Conservation (phyloP, 2,888 invertebrate genomes). For the Chromoteleia sp. region DNA sequence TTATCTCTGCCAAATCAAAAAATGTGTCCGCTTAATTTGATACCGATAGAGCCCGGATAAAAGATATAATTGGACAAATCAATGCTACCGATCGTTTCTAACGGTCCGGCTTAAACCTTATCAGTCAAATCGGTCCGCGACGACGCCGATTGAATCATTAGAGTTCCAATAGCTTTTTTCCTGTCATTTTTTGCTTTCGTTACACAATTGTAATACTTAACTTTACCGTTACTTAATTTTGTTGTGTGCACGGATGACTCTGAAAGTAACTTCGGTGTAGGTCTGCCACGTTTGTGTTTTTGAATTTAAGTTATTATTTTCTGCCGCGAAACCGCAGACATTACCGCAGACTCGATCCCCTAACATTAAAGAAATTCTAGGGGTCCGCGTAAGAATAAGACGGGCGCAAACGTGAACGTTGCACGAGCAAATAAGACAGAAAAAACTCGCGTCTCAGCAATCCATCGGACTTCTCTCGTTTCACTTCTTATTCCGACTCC, state of each 20-base stretch:
- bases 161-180: conserved; percentile 17
- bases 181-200: conserved; percentile 3
- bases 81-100: conserved; percentile 62
- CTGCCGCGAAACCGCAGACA: conserved; percentile 54
- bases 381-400: conserved; percentile 37
- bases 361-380: conserved; percentile 54
- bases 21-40: conserved; percentile 36
- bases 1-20: conserved; percentile 38
- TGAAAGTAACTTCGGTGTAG: conserved; percentile 23
- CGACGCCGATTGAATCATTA: conserved; percentile 57
- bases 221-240: conserved; percentile 60
- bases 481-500: conserved; percentile 46
- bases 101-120: conserved; percentile 58
- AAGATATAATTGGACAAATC: conserved; percentile 64
- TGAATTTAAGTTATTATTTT: conserved; percentile 47
- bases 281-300: conserved; percentile 41
- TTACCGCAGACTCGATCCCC: conserved; percentile 53
- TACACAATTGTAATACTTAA: conserved; percentile 38
- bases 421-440: conserved; percentile 36
- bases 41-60: conserved; percentile 55
- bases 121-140: conserved; percentile 50
- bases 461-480: conserved; percentile 49
- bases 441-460: conserved; percentile 46
- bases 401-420: conserved; percentile 14
- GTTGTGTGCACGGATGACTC: conserved; percentile 17